These are phyloP conservation scores for Xanthia icteritia DNA, from an alignment of 2,888 invertebrate genomes.

Conservation along the genomic window DNA sequence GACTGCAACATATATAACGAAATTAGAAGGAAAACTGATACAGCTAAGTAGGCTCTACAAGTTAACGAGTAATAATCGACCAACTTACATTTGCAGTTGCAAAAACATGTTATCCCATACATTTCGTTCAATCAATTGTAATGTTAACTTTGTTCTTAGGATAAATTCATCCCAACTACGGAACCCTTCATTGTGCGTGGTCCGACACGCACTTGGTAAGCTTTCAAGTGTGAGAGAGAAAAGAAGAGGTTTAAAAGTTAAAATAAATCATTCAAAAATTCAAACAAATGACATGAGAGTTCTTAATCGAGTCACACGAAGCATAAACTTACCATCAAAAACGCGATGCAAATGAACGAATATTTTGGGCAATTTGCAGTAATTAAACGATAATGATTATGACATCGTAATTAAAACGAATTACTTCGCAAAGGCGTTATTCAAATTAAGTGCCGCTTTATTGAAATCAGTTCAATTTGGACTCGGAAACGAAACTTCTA, in stretches of 20 bases:
- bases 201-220: too few species aligned
- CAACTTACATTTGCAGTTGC: too few species aligned
- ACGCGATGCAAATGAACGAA: constrained; percentile 19
- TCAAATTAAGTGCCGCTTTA: constrained; percentile 44
- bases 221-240: not conserved
- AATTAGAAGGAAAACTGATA: too few species aligned
- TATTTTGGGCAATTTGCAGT: constrained; percentile 29
- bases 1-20: too few species aligned
- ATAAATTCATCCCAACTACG: too few species aligned
- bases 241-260: not conserved
- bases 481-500: constrained; percentile 31
- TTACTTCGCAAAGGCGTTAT: constrained; percentile 42
- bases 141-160: too few species aligned
- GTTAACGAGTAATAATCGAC: too few species aligned
- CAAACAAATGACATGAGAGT: not conserved
- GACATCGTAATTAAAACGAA: constrained; percentile 45
- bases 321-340: not conserved
- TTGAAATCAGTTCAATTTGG: constrained; percentile 47
- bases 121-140: too few species aligned
- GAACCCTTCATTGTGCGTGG: too few species aligned
- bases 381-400: constrained; percentile 37
- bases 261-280: not conserved
- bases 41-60: too few species aligned
- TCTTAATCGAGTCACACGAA: not conserved
- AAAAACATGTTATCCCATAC: too few species aligned